Conservation (phyloP, 2,888 invertebrate genomes). For the Ophonus ardosiacus region DNA sequence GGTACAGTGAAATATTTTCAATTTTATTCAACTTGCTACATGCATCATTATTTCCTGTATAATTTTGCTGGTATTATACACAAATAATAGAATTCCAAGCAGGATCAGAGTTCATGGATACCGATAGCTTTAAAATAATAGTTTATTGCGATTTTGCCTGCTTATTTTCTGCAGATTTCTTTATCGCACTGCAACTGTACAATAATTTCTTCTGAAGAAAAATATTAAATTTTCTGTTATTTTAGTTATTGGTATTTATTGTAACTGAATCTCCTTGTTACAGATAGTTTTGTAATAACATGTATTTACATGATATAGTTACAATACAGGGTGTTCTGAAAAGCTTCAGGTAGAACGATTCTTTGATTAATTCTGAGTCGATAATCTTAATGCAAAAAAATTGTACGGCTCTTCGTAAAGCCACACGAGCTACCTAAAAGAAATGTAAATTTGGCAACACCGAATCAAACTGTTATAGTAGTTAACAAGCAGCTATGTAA, state of each 20-base stretch:
- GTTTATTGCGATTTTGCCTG: not conserved
- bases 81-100: conserved; percentile 40
- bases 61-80: conserved; percentile 26
- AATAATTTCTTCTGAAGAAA: not conserved
- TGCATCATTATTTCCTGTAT: conserved; percentile 45
- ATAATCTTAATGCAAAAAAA: no score
- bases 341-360: no score
- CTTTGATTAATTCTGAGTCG: no score
- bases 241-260: not conserved
- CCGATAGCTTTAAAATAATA: conserved; percentile 21
- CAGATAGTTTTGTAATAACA: not conserved
- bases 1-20: conserved; percentile 38
- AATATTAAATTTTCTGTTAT: not conserved
- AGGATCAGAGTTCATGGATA: conserved; percentile 3
- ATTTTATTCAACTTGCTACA: conserved; percentile 18
- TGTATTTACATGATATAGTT: not conserved
- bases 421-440: no score
- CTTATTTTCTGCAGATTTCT: not conserved
- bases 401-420: no score
- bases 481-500: no score
- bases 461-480: no score
- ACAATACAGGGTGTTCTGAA: no score
- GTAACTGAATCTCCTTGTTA: not conserved
- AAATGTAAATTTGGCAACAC: no score
- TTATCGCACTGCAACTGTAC: conserved; percentile 7